These are phyloP conservation scores for Pammene aurita DNA, from an alignment of 2,888 invertebrate species.

Conservation along the genomic window DNA sequence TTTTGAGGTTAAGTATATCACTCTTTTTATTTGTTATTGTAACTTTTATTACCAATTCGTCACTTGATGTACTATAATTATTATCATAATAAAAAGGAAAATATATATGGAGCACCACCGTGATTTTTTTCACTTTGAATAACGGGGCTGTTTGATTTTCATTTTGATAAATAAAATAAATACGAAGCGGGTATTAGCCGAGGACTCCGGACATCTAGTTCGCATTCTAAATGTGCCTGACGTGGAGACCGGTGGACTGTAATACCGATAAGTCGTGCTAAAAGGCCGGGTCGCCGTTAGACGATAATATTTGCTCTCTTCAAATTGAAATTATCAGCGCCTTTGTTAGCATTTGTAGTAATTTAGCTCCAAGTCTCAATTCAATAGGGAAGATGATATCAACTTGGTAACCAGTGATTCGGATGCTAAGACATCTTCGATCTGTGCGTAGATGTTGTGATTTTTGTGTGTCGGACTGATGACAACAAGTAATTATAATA, in stretches of 20 bases:
- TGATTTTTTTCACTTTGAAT: too few relatives aligned
- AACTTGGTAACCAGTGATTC: too few relatives aligned
- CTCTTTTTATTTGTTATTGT: too few relatives aligned
- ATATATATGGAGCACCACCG: too few relatives aligned
- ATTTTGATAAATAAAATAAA: conserved; percentile 30
- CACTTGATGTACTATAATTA: too few relatives aligned
- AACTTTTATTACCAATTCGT: too few relatives aligned
- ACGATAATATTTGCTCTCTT: conserved; percentile 19
- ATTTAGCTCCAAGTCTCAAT: background rate
- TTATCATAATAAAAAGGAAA: too few relatives aligned
- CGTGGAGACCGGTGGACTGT: conserved; percentile 30
- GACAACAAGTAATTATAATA: background rate
- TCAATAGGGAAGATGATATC: background rate
- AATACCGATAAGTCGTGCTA: conserved; percentile 35
- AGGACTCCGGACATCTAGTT: conserved; percentile 33
- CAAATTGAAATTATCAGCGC: conserved; percentile 11
- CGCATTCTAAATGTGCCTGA: conserved; percentile 37
- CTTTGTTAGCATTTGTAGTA: background rate
- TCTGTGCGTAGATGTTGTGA: too few relatives aligned
- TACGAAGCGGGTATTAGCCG: conserved; percentile 20
- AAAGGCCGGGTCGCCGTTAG: conserved; percentile 13
- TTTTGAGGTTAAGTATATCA: too few relatives aligned
- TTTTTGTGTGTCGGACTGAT: too few relatives aligned
- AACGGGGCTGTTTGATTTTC: conserved; percentile 4
- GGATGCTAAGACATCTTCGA: too few relatives aligned